phyloP scores from a whole-genome alignment of 2,888 invertebrate species.

The Agrilus mali region DNA sequence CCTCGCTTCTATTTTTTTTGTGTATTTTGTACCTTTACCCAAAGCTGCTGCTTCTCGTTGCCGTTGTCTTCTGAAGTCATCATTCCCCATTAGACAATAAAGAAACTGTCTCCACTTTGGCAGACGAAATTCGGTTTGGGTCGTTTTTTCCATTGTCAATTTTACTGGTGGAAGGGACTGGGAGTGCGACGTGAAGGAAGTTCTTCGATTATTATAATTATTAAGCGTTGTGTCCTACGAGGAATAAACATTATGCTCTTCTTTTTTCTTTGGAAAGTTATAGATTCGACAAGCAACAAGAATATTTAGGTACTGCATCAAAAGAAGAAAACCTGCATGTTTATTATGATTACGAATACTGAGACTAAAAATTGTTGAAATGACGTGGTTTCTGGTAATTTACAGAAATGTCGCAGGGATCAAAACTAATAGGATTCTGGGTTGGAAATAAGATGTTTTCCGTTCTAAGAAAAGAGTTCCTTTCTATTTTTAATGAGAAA shows the following conservation, averaged over 20 bases:
- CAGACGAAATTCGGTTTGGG: slow-evolving; percentile 65
- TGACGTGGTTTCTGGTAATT: too few relatives aligned
- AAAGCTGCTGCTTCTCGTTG: slow-evolving; percentile 60
- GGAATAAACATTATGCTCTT: background rate
- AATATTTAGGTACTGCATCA: too few relatives aligned
- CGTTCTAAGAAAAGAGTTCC: too few relatives aligned
- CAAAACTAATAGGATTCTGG: too few relatives aligned
- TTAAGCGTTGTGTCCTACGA: slow-evolving; percentile 33
- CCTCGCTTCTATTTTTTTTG: background rate
- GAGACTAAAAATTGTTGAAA: too few relatives aligned
- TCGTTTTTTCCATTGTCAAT: slow-evolving; percentile 67
- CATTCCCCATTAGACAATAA: slow-evolving; percentile 69
- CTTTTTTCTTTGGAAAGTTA: background rate
- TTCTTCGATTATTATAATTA: slow-evolving; percentile 27
- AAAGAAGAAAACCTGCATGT: too few relatives aligned
- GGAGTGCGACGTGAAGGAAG: slow-evolving; percentile 18
- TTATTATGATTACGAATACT: too few relatives aligned
- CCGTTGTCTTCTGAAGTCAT: slow-evolving; percentile 57
- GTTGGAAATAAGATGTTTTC: too few relatives aligned
- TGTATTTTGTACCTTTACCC: slow-evolving; percentile 12
- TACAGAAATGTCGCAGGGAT: too few relatives aligned
- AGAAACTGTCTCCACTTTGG: slow-evolving; percentile 70
- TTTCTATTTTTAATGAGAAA: too few relatives aligned
- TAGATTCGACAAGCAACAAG: background rate
- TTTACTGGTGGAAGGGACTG: slow-evolving; percentile 30